phyloP scores from a whole-genome alignment of 2,797 vertebrate genomes.

The Ptychadena robeensis region DNA sequence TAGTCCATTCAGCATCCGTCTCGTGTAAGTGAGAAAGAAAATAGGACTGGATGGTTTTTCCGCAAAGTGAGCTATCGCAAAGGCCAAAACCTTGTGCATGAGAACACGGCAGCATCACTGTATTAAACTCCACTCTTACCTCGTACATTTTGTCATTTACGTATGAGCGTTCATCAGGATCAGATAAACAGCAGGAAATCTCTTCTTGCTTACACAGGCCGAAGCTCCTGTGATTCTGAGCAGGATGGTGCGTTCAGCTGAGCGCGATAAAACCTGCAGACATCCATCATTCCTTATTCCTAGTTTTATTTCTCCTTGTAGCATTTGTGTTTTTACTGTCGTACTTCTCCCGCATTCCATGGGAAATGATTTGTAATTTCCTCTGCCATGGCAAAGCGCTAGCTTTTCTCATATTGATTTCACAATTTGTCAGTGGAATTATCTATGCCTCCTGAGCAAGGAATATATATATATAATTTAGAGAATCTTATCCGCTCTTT shows the following conservation, averaged over 20 bases:
- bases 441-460: constrained; percentile 35
- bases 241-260: constrained; percentile 37
- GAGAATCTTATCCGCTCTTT: constrained; percentile 28
- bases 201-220: constrained; percentile 27
- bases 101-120: constrained; percentile 3
- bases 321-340: constrained; percentile 58
- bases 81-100: constrained; percentile 10
- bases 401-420: constrained; percentile 57
- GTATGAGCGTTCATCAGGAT: constrained; percentile 50
- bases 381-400: constrained; percentile 46
- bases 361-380: constrained; percentile 58
- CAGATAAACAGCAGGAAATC: constrained; percentile 52
- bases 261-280: constrained; percentile 56
- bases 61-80: constrained; percentile 22
- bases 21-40: constrained; percentile 19
- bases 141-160: constrained; percentile 48
- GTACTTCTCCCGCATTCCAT: constrained; percentile 40
- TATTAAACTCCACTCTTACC: constrained; percentile 26
- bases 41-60: constrained; percentile 20
- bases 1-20: constrained; percentile 32
- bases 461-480: constrained; percentile 44
- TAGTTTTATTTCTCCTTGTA: constrained; percentile 57
- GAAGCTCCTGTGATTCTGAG: constrained; percentile 21
- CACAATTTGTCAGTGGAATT: constrained; percentile 51
- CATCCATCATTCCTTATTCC: constrained; percentile 56